Conservation (phyloP, 1,140 invertebrate genomes). For the Drosophila sp. region DNA sequence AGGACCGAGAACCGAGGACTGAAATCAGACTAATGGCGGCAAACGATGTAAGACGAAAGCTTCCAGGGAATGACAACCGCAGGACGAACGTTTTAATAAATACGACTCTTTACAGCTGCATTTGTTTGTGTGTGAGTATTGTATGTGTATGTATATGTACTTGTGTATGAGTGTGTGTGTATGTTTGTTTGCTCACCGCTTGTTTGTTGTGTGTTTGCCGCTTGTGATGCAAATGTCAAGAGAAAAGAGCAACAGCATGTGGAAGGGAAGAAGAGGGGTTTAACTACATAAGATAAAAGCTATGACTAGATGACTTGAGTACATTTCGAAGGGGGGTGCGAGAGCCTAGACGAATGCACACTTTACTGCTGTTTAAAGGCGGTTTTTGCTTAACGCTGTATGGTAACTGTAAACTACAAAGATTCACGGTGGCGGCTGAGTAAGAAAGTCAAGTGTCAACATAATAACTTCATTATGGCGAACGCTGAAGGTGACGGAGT, state of each 20-base stretch:
- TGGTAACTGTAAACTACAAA: constrained; percentile 51
- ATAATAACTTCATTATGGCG: constrained; percentile 75
- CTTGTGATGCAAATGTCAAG: constrained; percentile 67
- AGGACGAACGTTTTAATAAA: constrained; percentile 76
- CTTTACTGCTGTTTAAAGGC: constrained; percentile 29
- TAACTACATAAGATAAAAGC: constrained; percentile 7
- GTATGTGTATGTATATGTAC: constrained; percentile 30
- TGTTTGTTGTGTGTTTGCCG: constrained; percentile 67
- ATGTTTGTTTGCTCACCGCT: constrained; percentile 50
- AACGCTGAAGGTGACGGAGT: constrained; percentile 28
- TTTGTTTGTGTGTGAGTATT: not conserved
- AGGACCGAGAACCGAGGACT: not conserved
- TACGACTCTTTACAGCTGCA: constrained; percentile 57
- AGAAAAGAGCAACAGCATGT: constrained; percentile 67
- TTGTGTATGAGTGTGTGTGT: constrained; percentile 25
- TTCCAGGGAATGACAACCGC: constrained; percentile 48
- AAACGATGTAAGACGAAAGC: constrained; percentile 8
- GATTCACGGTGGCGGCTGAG: constrained; percentile 55
- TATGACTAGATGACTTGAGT: too few relatives aligned
- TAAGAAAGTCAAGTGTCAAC: constrained; percentile 77
- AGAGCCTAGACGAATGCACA: constrained; percentile 13
- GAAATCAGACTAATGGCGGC: not conserved
- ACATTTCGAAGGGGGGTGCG: not conserved
- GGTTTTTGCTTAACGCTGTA: constrained; percentile 29
- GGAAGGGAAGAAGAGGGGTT: not conserved